Evolutionary conservation across 2,888 invertebrate species (phyloP).

Genomic region (Phyllotreta cruciferae): DNA sequence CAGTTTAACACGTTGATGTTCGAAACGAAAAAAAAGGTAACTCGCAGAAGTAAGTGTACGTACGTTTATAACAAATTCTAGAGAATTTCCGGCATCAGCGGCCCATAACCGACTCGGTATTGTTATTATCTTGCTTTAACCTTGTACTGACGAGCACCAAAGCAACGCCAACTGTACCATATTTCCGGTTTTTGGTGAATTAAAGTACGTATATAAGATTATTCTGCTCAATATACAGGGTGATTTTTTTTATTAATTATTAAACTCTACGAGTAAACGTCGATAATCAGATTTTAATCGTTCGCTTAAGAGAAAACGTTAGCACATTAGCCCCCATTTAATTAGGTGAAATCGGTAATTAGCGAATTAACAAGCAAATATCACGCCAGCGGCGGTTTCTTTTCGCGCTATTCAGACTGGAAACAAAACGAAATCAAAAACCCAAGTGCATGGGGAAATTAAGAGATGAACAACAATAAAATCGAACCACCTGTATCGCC

Average conservation of each 20-base stretch:
- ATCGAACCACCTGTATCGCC: too few species aligned
- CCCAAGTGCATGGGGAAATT: too few species aligned
- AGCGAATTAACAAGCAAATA: too few species aligned
- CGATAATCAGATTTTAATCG: too few species aligned
- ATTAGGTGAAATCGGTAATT: too few species aligned
- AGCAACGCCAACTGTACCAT: conserved; percentile 18
- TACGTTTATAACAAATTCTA: conserved; percentile 17
- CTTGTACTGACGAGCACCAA: conserved; percentile 26
- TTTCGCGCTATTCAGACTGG: not conserved
- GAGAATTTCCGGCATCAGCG: conserved; percentile 27
- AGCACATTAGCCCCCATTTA: too few species aligned
- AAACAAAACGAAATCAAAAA: too few species aligned
- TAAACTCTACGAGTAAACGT: too few species aligned
- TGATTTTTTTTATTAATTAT: not conserved
- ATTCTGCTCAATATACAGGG: not conserved
- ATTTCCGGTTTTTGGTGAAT: conserved; percentile 21
- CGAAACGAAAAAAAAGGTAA: conserved; percentile 17
- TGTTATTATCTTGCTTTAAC: conserved; percentile 28
- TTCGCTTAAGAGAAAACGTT: too few species aligned
- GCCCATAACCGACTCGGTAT: conserved; percentile 28
- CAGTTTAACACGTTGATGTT: conserved; percentile 12
- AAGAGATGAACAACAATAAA: too few species aligned
- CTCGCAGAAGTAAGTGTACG: too few species aligned
- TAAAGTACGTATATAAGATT: conserved; percentile 4
- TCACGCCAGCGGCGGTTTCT: conserved; percentile 5